phyloP scores from a whole-genome alignment of 1,140 invertebrate genomes.

The Zaprionus ornatus region DNA sequence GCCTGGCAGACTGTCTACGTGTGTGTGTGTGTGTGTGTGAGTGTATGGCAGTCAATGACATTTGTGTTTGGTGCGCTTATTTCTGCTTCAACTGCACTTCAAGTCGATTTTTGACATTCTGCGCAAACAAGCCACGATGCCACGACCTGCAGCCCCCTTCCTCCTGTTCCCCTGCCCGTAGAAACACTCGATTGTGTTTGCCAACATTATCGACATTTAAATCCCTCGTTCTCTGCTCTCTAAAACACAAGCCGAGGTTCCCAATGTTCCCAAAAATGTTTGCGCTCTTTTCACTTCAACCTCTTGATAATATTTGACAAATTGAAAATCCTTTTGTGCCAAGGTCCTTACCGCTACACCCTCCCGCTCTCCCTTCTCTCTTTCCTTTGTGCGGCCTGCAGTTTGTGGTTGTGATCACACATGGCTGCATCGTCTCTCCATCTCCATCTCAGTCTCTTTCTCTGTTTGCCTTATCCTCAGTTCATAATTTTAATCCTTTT shows the following conservation, averaged over 20 bases:
- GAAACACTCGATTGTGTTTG: constrained; percentile 61
- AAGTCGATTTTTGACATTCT: constrained; percentile 75
- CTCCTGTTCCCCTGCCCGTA: not conserved
- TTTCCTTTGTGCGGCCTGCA: constrained; percentile 55
- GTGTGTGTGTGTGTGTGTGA: constrained; percentile 1
- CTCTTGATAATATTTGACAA: constrained; percentile 75
- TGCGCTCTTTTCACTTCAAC: constrained; percentile 30
- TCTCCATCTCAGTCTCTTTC: not conserved
- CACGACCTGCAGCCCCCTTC: not conserved
- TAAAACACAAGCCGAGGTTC: constrained; percentile 23
- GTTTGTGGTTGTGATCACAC: constrained; percentile 40
- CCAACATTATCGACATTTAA: constrained; percentile 81
- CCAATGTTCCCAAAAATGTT: not conserved
- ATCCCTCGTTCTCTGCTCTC: constrained; percentile 50
- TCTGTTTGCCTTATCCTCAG: constrained; percentile 63
- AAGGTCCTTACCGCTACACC: not conserved
- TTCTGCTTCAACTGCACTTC: constrained; percentile 66
- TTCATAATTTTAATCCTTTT: constrained; percentile 79
- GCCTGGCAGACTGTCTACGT: not conserved
- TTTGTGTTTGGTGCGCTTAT: constrained; percentile 62
- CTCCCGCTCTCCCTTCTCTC: not conserved
- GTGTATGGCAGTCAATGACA: constrained; percentile 40
- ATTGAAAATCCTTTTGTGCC: constrained; percentile 78
- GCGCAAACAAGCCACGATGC: constrained; percentile 44
- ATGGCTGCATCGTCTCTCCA: constrained; percentile 34